These are phyloP conservation scores for Chorisops tibialis DNA, from an alignment of 2,888 invertebrate species.

Conservation along the genomic window DNA sequence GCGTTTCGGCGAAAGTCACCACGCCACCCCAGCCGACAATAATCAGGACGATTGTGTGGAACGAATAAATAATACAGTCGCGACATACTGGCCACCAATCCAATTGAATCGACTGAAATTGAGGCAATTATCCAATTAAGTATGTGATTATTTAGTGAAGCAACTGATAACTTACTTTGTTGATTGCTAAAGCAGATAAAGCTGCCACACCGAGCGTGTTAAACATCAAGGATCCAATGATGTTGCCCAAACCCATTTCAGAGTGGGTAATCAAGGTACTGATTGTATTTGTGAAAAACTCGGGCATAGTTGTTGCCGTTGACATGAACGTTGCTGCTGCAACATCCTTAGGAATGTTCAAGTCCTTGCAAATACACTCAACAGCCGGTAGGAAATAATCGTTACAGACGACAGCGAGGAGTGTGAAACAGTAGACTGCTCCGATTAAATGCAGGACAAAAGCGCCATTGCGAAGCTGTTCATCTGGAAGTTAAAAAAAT, in stretches of 20 bases:
- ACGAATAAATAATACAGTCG: constrained; percentile 73
- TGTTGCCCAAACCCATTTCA: constrained; percentile 83
- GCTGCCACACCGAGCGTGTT: constrained; percentile 83
- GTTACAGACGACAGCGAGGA: constrained; percentile 86
- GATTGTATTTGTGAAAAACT: constrained; percentile 88
- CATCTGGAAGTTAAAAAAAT: constrained; percentile 56
- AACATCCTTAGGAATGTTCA: constrained; percentile 78
- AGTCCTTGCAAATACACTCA: constrained; percentile 78
- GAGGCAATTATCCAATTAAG: background rate
- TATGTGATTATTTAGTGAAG: background rate
- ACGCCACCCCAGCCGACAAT: constrained; percentile 73
- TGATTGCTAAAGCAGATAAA: constrained; percentile 72
- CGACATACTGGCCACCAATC: constrained; percentile 79
- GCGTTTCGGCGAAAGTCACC: constrained; percentile 77
- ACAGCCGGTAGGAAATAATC: constrained; percentile 88
- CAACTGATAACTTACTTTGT: constrained; percentile 56
- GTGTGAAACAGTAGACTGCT: constrained; percentile 79
- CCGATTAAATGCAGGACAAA: constrained; percentile 71
- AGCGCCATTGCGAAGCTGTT: constrained; percentile 71
- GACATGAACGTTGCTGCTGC: constrained; percentile 98
- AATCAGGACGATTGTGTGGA: constrained; percentile 68
- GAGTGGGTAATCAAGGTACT: constrained; percentile 80
- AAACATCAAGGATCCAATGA: constrained; percentile 83
- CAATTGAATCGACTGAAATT: constrained; percentile 66
- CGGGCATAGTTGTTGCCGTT: constrained; percentile 90